Base-by-base conservation (phyloP, 2,113 vertebrate species). In the Steatornis caripensis region DNA sequence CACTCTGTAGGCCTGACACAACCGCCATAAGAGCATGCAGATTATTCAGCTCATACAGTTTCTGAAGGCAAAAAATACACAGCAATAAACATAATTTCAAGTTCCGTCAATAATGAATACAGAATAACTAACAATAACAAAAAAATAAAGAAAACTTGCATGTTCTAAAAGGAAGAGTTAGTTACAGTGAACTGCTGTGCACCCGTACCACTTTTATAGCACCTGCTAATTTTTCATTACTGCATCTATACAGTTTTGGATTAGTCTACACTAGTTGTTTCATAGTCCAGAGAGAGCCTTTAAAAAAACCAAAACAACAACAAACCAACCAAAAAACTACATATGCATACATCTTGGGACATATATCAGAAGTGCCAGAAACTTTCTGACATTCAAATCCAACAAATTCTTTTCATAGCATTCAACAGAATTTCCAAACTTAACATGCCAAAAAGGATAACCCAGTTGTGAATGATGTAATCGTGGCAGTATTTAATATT, bases 21-120 rank as follows among this genome's bases (percentile, higher is more conserved):
- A 99, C 99, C 20, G 99, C 99, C 99, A 99, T 99, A 54, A 99
- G 99, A 5, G 99, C 99, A 51, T 99, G 99, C 29, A 99, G 99
- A 94, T 99, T 99, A 96, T 99, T 99, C 97, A 99, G 98, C 86
- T 99, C 99, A 68, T 99, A 99, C 39, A 99, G 98, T 97, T 99
- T 99, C 99, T 99, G 95, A 89, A 84, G 70, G 96, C 12, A 83
- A 43, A 84, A 93, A 78, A 92, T 0, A 69, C 9, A 55, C 0
- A 19, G 36, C 23, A 45, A 24, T 69, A 18, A 93, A 45, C 46
- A 86, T 29, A 11, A n/a, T 51, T 30, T 8, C 26, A 23, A 61
- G 13, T 8, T 22, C 49, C 61, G 49, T 15, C 43, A 72, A 9
- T 19, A 55, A 62, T 7, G 19, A 37, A 1, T 2, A 20, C 5